Evolutionary conservation across 1,140 invertebrate genomes (phyloP).

Genomic region (Triops cancriformis): DNA sequence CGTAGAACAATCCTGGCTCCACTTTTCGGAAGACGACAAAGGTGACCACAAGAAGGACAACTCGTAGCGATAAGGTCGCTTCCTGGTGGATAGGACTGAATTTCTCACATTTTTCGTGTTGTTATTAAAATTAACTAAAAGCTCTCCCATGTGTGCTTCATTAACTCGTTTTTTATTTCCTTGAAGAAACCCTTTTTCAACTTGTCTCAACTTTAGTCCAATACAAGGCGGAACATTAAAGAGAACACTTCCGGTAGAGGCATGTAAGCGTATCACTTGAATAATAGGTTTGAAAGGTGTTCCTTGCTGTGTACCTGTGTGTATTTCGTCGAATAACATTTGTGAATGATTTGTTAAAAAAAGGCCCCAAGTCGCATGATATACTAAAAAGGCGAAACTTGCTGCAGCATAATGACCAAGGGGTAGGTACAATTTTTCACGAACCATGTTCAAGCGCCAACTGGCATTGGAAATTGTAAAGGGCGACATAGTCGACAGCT

Average conservation of each 20-base stretch:
- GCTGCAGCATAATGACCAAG: not conserved
- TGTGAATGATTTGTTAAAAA: too few relatives aligned
- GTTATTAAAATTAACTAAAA: not conserved
- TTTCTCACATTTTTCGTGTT: not conserved
- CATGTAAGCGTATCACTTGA: not conserved
- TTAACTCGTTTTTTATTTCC: not conserved
- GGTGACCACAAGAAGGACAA: not conserved
- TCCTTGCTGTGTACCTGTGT: too few relatives aligned
- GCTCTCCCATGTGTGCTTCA: not conserved
- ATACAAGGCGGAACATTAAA: not conserved
- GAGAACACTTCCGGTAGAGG: not conserved
- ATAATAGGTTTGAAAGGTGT: not conserved
- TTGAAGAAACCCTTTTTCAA: not conserved
- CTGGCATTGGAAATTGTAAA: not conserved
- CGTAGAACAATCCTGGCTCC: conserved; percentile 47
- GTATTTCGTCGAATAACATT: too few relatives aligned
- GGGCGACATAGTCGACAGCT: not conserved
- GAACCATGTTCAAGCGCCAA: conserved; percentile 4
- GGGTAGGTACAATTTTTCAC: not conserved
- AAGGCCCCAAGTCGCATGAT: too few relatives aligned
- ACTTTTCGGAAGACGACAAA: conserved; percentile 30
- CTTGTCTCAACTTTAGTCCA: not conserved
- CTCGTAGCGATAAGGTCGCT: not conserved
- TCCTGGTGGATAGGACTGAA: not conserved
- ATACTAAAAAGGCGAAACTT: not conserved